Evolutionary conservation across 2,888 invertebrate genomes (phyloP).

Genomic region (Graphium colonna): DNA sequence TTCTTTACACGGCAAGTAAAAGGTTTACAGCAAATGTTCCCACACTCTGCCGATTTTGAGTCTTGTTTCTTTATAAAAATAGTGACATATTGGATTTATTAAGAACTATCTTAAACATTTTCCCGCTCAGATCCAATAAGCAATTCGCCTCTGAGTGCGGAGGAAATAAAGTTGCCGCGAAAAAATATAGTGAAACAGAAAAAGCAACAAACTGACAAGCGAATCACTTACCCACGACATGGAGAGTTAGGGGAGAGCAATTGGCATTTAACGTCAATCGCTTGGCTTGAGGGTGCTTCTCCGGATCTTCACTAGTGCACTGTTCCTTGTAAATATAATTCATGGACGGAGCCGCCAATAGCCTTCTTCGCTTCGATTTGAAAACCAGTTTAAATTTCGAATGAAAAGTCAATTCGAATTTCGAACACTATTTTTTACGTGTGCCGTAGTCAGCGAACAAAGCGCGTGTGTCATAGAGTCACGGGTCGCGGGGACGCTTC

Average conservation of each 20-base stretch:
- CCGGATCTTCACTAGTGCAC: slow-evolving; percentile 41
- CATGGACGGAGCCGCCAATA: slow-evolving; percentile 34
- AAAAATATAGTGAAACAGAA: slow-evolving; percentile 15
- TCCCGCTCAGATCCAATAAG: slow-evolving; percentile 23
- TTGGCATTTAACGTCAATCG: slow-evolving; percentile 55
- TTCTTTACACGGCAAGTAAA: background rate
- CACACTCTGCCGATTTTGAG: background rate
- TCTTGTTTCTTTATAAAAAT: slow-evolving; percentile 17
- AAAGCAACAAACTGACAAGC: slow-evolving; percentile 25
- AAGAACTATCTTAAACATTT: slow-evolving; percentile 35
- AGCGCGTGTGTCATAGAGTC: slow-evolving; percentile 63
- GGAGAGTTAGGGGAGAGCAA: slow-evolving; percentile 34
- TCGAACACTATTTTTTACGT: slow-evolving; percentile 39
- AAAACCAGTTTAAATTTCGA: background rate
- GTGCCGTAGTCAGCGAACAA: slow-evolving; percentile 53
- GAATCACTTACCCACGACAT: slow-evolving; percentile 46
- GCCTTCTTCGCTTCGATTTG: background rate
- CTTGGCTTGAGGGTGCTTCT: slow-evolving; percentile 31
- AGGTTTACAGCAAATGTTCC: slow-evolving; percentile 13
- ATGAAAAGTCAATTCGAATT: background rate
- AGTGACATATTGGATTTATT: slow-evolving; percentile 51
- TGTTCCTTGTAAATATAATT: slow-evolving; percentile 38
- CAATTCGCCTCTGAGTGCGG: slow-evolving; percentile 13
- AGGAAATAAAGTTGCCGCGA: slow-evolving; percentile 19
- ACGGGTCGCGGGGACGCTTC: slow-evolving; percentile 65